phyloP scores from a whole-genome alignment of 2,113 vertebrate species.

The Tenebrosternarchus preto region DNA sequence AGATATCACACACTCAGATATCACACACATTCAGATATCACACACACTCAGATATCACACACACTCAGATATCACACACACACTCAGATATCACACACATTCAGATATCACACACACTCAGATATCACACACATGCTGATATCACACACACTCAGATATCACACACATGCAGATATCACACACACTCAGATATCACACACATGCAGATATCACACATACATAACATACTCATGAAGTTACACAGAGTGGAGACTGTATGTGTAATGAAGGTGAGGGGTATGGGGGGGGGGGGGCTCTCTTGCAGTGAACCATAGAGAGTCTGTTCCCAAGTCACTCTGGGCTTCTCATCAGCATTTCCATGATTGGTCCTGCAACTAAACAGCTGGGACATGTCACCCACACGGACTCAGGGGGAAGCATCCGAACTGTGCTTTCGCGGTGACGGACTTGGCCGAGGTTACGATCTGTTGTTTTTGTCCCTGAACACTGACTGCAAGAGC shows the following conservation, averaged over 20 bases:
- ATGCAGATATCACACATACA: slow-evolving; percentile 13
- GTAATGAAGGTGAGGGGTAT: slow-evolving; percentile 25
- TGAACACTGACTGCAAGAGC: neutral
- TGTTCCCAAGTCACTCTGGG: slow-evolving; percentile 21
- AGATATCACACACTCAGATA: too few species aligned
- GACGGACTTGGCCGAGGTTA: slow-evolving; percentile 6
- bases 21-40: too few species aligned
- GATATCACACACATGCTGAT: too few species aligned
- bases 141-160: too few species aligned
- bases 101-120: too few species aligned
- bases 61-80: too few species aligned
- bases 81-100: too few species aligned
- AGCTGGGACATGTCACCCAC: slow-evolving; percentile 40
- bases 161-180: too few species aligned
- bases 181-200: neutral
- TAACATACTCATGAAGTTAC: neutral
- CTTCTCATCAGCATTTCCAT: neutral
- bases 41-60: too few species aligned
- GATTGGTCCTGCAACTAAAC: slow-evolving; percentile 29
- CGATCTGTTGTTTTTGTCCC: neutral
- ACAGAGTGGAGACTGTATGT: slow-evolving; percentile 1
- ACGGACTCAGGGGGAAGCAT: neutral
- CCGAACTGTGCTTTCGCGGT: neutral
- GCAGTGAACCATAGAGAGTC: neutral
- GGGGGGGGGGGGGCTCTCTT: too few species aligned